Evolutionary conservation across 2,113 vertebrate species (phyloP).

Genomic region (Saimiri boliviensis): DNA sequence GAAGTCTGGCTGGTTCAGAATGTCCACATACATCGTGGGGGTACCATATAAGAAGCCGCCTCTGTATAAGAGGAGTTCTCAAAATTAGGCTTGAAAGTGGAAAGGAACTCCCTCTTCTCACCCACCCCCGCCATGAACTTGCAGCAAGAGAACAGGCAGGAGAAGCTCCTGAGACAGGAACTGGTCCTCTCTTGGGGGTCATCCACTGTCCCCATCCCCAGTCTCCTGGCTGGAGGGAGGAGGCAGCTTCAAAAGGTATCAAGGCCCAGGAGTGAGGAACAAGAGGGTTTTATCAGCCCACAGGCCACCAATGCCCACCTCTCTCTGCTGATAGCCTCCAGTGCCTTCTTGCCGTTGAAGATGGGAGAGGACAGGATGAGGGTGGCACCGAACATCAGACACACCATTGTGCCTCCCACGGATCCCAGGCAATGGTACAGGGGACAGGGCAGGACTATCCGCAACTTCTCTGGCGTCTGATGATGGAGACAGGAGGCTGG

Average conservation of each 20-base stretch:
- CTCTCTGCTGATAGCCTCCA: conserved; percentile 89
- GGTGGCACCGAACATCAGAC: conserved; percentile 86
- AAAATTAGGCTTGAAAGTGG: conserved; percentile 43
- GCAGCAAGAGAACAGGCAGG: neutral
- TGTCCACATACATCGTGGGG: conserved; percentile 95
- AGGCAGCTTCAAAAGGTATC: neutral
- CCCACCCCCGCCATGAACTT: neutral
- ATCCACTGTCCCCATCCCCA: neutral
- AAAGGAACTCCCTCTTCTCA: neutral
- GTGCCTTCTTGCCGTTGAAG: conserved; percentile 86
- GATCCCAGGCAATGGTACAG: conserved; percentile 95
- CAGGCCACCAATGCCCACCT: conserved; percentile 83
- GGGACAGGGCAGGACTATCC: conserved; percentile 86
- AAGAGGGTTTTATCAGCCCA: neutral
- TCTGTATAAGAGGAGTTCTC: conserved; percentile 46
- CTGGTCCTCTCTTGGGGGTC: neutral
- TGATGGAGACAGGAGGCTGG: conserved; percentile 56
- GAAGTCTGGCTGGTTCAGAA: conserved; percentile 88
- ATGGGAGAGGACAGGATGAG: conserved; percentile 86
- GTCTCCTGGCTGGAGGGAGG: neutral
- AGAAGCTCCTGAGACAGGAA: neutral
- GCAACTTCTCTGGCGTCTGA: conserved; percentile 78
- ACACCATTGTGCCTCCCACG: conserved; percentile 88
- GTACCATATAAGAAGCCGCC: conserved; percentile 87
- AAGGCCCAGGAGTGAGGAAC: neutral